These are phyloP conservation scores for Drosophila suboccidentalis DNA, from an alignment of 2,888 invertebrate genomes.

Conservation along the genomic window DNA sequence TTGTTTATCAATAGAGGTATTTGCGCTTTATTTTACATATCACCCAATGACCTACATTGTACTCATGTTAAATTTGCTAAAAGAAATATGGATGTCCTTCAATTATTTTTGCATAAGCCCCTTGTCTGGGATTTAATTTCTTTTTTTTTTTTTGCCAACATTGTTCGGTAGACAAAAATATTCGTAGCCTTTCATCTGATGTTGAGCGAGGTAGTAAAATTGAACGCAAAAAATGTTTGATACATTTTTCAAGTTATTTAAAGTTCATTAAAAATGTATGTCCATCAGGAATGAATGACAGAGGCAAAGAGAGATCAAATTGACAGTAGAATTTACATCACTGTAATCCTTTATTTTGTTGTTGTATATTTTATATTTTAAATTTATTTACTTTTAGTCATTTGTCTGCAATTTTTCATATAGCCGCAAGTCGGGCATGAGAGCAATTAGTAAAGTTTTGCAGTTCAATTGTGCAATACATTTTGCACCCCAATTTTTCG, in stretches of 20 bases:
- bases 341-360: slow-evolving; percentile 6
- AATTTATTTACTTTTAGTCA: slow-evolving; percentile 9
- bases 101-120: slow-evolving; percentile 48
- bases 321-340: neutral
- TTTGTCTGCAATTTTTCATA: slow-evolving; percentile 19
- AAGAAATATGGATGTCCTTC: slow-evolving; percentile 36
- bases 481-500: slow-evolving; percentile 29
- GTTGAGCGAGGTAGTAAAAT: slow-evolving; percentile 31
- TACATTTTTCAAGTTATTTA: slow-evolving; percentile 67
- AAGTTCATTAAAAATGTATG: slow-evolving; percentile 67
- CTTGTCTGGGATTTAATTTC: slow-evolving; percentile 1
- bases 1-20: neutral
- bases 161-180: slow-evolving; percentile 12
- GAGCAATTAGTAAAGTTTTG: slow-evolving; percentile 59
- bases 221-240: slow-evolving; percentile 25
- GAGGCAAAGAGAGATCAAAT: neutral
- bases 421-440: slow-evolving; percentile 18
- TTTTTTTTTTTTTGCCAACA: neutral
- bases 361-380: neutral
- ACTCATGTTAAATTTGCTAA: slow-evolving; percentile 11
- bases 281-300: slow-evolving; percentile 16
- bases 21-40: slow-evolving; percentile 29
- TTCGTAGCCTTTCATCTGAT: slow-evolving; percentile 18
- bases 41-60: slow-evolving; percentile 49
- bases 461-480: slow-evolving; percentile 51